Evolutionary conservation across 2,888 invertebrate species (phyloP), one percentile per base, ranked within the genome.

Genomic region (Meteorus cinctellus): DNA sequence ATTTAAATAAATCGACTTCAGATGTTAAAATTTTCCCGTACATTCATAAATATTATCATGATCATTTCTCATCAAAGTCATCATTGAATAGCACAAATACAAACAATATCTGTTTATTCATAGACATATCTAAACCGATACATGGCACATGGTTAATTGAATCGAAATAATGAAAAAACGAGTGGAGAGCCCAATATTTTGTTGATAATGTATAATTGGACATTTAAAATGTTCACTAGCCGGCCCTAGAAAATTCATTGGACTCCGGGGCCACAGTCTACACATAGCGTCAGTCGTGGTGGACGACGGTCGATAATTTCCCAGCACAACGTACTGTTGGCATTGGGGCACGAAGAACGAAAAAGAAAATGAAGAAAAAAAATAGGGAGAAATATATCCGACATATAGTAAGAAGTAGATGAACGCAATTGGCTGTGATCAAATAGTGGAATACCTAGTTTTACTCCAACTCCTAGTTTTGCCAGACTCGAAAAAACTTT

Each of bases 271-370:
- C 69, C 55, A 34, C 55, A 69, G 51, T 55, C 19, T 55, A 69
- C 29, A 69, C 69, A 69, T 69, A n/a, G 55, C 55, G 29, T 14
- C n/a, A 4, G 34, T 27, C 14, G 16, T 2, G 27, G 8, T 8
- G 34, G 29, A n/a, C 2, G 2, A 31, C 14, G 29, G 14, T 27
- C 63, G 29, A 72, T 62, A 72, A 63, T 63, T 72, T 63, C 6
- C 48, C 41, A n/a, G 45, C 31, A 6, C 12, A 70, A 60, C 27
- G 36, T 27, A 70, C 16, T 60, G 14, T 27, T 16, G 60, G 31
- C 24, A 74, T 74, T 62, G 70, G 70, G 68, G 67, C 59, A 66
- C 67, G 72, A 8, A 67, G 55, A 34, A 69, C 68, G 59, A 59
- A 55, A 73, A 62, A 41, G 12, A 31, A 71, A 48, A 69, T 63